Evolutionary conservation across 2,888 invertebrate genomes (phyloP), one percentile per base, ranked within the genome.

Genomic region (Pachydiplax longipennis): DNA sequence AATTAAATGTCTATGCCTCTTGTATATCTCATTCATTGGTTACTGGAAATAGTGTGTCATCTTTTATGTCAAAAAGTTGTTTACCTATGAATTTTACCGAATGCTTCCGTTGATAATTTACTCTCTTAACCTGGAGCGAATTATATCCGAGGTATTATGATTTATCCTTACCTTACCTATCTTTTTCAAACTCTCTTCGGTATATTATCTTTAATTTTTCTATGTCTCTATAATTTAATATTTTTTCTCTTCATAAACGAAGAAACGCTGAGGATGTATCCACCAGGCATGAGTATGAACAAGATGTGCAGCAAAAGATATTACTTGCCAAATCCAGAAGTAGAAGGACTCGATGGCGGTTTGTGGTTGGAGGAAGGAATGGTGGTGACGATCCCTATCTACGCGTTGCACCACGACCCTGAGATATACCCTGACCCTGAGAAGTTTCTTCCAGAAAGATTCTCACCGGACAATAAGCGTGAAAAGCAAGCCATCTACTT

Each of bases 401-500:
- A 95, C 92, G 95, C 95, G 1, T 92, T 96, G 81, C 96, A 96
- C 91, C 94, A 95, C 91, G 95, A 96, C 93, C 94, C 95, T 0
- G 94, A 95, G 91, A 94, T 95, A 93, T 96, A 94, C 92, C 95
- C 95, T 0, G 93, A 95, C 65, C 96, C 96, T 0, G 94, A 95
- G 65, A 92, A 92, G 48, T 96, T 96, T 92, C 94, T 95, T 92
- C 96, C 96, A 0, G 95, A 95, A 91, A 93, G 96, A 92, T 96
- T 96, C 92, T 91, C 90, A 0, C 90, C 92, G 0, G 92, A 92
- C 48, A 91, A 91, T 35, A 92, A 92, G 87, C 90, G 90, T 1
- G 91, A 91, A 12, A 91, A 91, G 13, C 91, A 91, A 53, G 8
- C 92, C 4, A 91, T 91, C 12, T 92, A 91, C 44, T 12, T 91